Evolutionary conservation across 2,797 vertebrate species (phyloP), one percentile per base, ranked within the genome.

Genomic region (Pipistrellus kuhlii): DNA sequence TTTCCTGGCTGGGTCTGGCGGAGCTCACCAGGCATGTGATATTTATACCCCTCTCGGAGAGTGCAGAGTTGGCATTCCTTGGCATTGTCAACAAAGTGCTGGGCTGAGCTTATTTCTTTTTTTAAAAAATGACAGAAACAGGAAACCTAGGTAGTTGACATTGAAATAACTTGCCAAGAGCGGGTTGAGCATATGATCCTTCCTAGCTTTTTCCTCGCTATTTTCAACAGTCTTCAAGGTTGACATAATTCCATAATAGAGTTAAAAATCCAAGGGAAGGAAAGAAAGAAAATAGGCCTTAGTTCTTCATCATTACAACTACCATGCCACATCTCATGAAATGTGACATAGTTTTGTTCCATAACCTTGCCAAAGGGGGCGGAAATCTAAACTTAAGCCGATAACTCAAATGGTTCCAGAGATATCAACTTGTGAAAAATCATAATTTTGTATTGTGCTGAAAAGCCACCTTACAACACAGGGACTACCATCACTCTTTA

Each of bases 341-440:
- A 96, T 76, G 27, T 93, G 97, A 96, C 96, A 97, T 91, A 96
- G 96, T 97, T 97, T 96, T 91, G 87, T 72, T 97, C 95, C 44
- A 96, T 96, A 94, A 95, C 93, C 94, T 97, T 97, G 91, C 94
- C 80, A 95, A 92, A 87, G 87, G 64, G 20, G 92, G 96, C 92
- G 23, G n/a, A 78, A 95, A 73, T 72, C 95, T 96, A 96, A 97
- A 98, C 96, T 97, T 97, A 95, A 98, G 89, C 97, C 69, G 97
- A 97, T 98, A 98, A 98, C 97, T 97, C 92, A 86, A 97, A 98
- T 97, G 97, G 92, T 98, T 98, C 95, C 97, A 97, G 98, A 98
- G 97, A 98, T 97, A 98, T 77, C 98, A 98, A 98, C 98, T 98
- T 98, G 97, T 98, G 98, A 98, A 98, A 98, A 98, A 98, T 98